Evolutionary conservation across 2,797 vertebrate genomes (phyloP), one percentile per base, ranked within the genome.

Genomic region (Coluber constrictor): DNA sequence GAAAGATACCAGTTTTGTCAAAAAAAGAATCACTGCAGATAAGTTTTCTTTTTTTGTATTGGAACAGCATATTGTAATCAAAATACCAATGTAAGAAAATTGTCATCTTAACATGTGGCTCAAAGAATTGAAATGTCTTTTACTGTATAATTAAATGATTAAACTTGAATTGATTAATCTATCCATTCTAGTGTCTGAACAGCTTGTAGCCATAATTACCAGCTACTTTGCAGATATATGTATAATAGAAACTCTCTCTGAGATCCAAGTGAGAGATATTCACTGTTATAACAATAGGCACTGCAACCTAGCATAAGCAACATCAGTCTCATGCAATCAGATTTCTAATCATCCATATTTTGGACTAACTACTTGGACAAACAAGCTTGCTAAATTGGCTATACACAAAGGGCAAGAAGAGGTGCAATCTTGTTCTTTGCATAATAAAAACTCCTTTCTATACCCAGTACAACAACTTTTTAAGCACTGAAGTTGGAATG

Each of bases 331-430:
- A 47, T 74, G 86, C 70, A 92, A 92, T 47, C 54, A 74, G 86
- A 57, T 25, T 57, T 74, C 32, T 92, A 88, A 92, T 88, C 87
- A 92, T 59, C 63, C 54, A 51, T 57, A 70, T 59, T 59, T 92
- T 59, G 63, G 32, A 57, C 55, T 59, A 43, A 59, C 63, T 56
- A 79, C 27, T 47, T 92, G 91, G 87, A 79, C 37, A 74, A 92
- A 88, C 63, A 92, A 88, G 63, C 54, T 92, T 74, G 61, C 37
- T 79, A 89, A 79, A 47, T 51, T 92, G 55, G 55, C 91, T 89
- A 13, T n/a, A 59, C 20, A 37, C 8, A 92, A 83, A 13, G 27
- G 54, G 16, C 47, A 70, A 43, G 63, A 37, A 88, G 37, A 43
- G 91, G 25, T 92, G 91, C 12, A 27, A 16, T 59, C 87, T 92